These are phyloP conservation scores for Tenthredo mesomela DNA, from an alignment of 2,888 invertebrate genomes.

Conservation along the genomic window DNA sequence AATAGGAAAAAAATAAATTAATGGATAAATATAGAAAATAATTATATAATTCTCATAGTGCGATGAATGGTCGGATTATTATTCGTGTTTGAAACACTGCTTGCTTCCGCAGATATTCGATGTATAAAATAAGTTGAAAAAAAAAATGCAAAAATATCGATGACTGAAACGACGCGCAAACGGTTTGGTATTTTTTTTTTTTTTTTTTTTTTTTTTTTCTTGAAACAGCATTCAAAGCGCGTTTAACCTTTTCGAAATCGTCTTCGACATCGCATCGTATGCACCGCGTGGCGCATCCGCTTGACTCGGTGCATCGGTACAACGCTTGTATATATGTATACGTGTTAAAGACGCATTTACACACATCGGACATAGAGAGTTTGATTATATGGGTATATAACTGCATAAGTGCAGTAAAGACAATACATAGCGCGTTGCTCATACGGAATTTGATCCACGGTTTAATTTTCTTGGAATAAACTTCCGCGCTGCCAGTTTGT, in stretches of 20 bases:
- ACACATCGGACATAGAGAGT: neutral
- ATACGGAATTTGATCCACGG: slow-evolving; percentile 6
- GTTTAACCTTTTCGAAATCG: slow-evolving; percentile 43
- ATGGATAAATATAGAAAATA: neutral
- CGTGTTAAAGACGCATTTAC: neutral
- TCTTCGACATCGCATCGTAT: slow-evolving; percentile 10
- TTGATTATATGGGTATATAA: neutral
- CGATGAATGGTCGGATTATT: no score
- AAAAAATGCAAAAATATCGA: neutral
- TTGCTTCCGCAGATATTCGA: neutral
- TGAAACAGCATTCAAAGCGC: slow-evolving; percentile 20
- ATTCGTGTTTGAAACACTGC: no score
- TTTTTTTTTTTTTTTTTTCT: neutral
- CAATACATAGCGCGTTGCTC: slow-evolving; percentile 7
- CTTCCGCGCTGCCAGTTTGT: slow-evolving; percentile 74
- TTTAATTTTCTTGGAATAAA: slow-evolving; percentile 51
- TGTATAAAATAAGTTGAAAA: neutral
- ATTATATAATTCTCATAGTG: no score
- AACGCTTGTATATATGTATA: neutral
- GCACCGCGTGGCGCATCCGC: slow-evolving; percentile 30
- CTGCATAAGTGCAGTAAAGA: neutral
- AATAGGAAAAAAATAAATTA: neutral
- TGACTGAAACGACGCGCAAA: neutral
- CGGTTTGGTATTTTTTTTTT: neutral
- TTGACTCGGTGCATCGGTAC: no score